Base-by-base conservation (phyloP, 2,888 invertebrate species). In the Heliconius ethilla region DNA sequence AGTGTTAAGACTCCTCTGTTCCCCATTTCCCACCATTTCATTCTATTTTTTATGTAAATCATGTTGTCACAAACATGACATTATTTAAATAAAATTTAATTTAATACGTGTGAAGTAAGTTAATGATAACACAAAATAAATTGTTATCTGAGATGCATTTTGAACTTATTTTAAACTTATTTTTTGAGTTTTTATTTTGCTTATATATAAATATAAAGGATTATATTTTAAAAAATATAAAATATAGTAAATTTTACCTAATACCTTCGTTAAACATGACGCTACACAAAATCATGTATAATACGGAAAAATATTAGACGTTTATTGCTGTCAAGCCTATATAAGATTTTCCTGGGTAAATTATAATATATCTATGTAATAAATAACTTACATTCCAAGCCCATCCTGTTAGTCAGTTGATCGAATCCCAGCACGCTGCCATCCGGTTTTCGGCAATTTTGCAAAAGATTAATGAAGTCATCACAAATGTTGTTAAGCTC, bases 401-500 rank as follows among this genome's bases (percentile, higher is more conserved):
- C 97, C 94, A 98, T 96, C 81, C 96, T 95, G 86, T 97, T 97
- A 3, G 97, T 96, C 75, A 97, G 94, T 82, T 97, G 96, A 82
- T 97, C 97, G 86, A 98, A 96, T 77, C 95, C 95, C 1, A 89
- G 83, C 1, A 97, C 95, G 22, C 89, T 87, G 65, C 96, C 94
- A 27, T 93, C 89, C 33, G 90, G 86, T 45, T 91, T 86, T 29
- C 97, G 93, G 81, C 95, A 94, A 62, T 92, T 90, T 78, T 95
- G 94, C 80, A 98, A 91, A 29, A 97, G 91, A 37, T 95, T 94
- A 73, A 97, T 95, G 89, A 97, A 97, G 88, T 98, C 97, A 84
- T 97, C 97, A 70, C 97, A 96, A 77, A 98, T 96, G 81, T 93
- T 94, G 87, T 97, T 96, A 78, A 97, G 91, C 84, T 97, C 96